Evolutionary conservation across 2,888 invertebrate genomes (phyloP).

Genomic region (Plemyria rubiginata): DNA sequence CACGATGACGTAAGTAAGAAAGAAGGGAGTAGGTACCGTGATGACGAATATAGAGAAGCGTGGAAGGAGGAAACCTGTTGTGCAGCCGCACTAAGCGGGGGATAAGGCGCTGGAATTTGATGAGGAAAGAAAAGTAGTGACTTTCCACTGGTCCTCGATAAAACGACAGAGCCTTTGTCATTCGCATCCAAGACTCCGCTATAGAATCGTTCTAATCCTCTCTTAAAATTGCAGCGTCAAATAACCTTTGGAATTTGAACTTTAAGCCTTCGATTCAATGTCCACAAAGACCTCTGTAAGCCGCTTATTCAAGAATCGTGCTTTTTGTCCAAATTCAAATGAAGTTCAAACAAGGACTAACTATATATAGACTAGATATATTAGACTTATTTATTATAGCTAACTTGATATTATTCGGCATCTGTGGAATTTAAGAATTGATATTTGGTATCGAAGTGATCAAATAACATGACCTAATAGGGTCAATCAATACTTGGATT

Average conservation of each 20-base stretch:
- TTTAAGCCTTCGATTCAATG: conserved; percentile 5
- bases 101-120: no score
- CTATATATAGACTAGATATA: no score
- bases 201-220: conserved; percentile 36
- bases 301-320: conserved; percentile 23
- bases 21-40: no score
- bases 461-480: conserved; percentile 1
- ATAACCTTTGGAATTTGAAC: conserved; percentile 18
- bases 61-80: no score
- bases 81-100: no score
- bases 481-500: neutral
- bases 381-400: conserved; percentile 11
- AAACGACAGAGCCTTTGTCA: conserved; percentile 42
- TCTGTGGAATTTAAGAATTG: conserved; percentile 3
- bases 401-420: neutral
- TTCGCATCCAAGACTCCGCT: conserved; percentile 23
- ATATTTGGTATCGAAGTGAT: conserved; percentile 23
- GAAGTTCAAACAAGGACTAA: conserved; percentile 7
- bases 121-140: neutral
- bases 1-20: no score
- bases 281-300: conserved; percentile 14
- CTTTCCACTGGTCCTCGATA: conserved; percentile 32
- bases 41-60: no score
- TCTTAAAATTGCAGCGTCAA: conserved; percentile 15
- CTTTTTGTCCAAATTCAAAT: conserved; percentile 25